Percentiles rank a stretch among this genome's conserved stretches.
These are phyloP conservation scores for Blastobasis lacticolella DNA, from an alignment of 2,888 invertebrate species.

Conservation along the genomic window DNA sequence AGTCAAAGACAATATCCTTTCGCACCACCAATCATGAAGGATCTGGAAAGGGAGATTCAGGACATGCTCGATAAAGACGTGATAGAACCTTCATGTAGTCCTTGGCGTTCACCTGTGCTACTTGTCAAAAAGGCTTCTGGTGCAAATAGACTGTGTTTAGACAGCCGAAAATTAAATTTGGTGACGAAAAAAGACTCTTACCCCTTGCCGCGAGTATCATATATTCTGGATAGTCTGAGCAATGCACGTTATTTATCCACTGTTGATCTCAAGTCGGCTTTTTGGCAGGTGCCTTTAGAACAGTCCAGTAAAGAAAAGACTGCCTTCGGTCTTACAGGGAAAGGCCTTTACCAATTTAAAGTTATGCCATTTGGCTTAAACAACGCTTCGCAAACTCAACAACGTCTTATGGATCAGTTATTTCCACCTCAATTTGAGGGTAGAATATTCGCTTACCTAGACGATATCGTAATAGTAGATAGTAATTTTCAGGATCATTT, in stretches of 20 bases:
- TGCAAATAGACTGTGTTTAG: slow-evolving; percentile 11
- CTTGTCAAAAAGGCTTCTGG: slow-evolving; percentile 5
- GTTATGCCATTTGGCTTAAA: slow-evolving; percentile 10
- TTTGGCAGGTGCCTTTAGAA: slow-evolving; percentile 15
- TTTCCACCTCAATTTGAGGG: background rate
- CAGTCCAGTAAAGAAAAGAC: slow-evolving; percentile 11
- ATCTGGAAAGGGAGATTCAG: slow-evolving; percentile 1
- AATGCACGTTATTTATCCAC: slow-evolving; percentile 10
- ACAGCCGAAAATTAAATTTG: slow-evolving; percentile 13
- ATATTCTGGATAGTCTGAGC: slow-evolving; percentile 10
- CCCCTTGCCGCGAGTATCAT: background rate
- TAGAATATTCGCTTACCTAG: background rate
- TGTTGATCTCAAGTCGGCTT: slow-evolving; percentile 13
- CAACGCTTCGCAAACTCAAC: slow-evolving; percentile 7
- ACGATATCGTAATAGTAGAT: background rate
- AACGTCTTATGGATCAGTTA: slow-evolving; percentile 7
- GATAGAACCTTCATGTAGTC: slow-evolving; percentile 7
- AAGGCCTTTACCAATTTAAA: slow-evolving; percentile 7
- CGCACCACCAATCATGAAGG: slow-evolving; percentile 1
- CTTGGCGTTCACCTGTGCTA: slow-evolving; percentile 10
- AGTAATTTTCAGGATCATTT: too few species aligned
- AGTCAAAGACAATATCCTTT: slow-evolving; percentile 7
- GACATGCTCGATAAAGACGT: slow-evolving; percentile 3
- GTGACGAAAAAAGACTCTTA: slow-evolving; percentile 10
- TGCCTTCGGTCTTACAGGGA: slow-evolving; percentile 8